phyloP scores from a whole-genome alignment of 2,888 invertebrate species.

The Unio pictorum region DNA sequence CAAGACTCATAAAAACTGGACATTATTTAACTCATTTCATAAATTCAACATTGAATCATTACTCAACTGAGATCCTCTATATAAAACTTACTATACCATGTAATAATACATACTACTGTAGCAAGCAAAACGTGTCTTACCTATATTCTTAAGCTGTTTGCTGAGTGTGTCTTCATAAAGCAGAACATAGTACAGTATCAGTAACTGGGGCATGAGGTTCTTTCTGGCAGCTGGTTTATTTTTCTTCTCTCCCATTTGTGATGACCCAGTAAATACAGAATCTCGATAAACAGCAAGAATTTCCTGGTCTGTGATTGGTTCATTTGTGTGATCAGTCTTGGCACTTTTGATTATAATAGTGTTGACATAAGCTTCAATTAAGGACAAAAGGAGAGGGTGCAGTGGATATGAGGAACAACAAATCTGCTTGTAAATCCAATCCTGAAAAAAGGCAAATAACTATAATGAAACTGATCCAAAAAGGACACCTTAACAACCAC shows the following conservation, averaged over 20 bases:
- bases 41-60: too few relatives aligned
- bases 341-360: constrained; percentile 80
- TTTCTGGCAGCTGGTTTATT: constrained; percentile 2
- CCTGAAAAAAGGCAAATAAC: constrained; percentile 46
- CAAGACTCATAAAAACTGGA: too few relatives aligned
- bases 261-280: constrained; percentile 46
- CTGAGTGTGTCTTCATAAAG: constrained; percentile 92
- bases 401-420: constrained; percentile 90
- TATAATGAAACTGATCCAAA: too few relatives aligned
- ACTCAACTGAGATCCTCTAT: too few relatives aligned
- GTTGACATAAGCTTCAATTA: constrained; percentile 95
- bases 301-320: constrained; percentile 92
- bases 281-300: constrained; percentile 76
- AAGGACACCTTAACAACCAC: too few relatives aligned
- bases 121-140: constrained; percentile 73
- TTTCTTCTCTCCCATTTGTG: constrained; percentile 11
- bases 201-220: constrained; percentile 85
- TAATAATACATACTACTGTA: too few relatives aligned
- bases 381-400: constrained; percentile 91
- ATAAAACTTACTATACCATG: too few relatives aligned
- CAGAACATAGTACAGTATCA: constrained; percentile 91
- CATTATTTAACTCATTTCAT: too few relatives aligned
- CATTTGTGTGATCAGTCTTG: constrained; percentile 83
- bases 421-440: constrained; percentile 95
- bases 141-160: constrained; percentile 68